phyloP scores from a whole-genome alignment of 2,113 vertebrate species.

The Sylvicapra grimmia region DNA sequence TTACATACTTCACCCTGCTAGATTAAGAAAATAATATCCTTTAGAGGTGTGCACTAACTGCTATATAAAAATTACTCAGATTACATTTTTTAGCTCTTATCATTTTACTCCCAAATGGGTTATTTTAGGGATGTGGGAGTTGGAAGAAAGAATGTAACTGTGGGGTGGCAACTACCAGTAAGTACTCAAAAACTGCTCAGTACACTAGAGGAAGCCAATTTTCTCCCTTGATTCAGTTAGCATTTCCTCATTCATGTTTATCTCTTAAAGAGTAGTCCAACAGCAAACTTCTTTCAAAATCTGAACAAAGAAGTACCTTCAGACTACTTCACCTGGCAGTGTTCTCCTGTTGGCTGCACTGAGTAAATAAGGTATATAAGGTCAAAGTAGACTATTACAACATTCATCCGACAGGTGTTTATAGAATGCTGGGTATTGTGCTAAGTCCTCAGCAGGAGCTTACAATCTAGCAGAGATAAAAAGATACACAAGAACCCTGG shows the following conservation, averaged over 20 bases:
- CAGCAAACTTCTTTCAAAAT: conserved; percentile 59
- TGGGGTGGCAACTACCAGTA: conserved; percentile 12
- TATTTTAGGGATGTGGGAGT: conserved; percentile 15
- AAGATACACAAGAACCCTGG: not conserved
- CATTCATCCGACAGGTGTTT: conserved; percentile 23
- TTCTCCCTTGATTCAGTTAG: conserved; percentile 37
- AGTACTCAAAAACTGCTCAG: conserved; percentile 23
- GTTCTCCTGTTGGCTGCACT: not conserved
- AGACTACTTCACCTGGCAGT: conserved; percentile 34
- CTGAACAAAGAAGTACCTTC: conserved; percentile 61
- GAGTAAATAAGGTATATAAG: conserved; percentile 21
- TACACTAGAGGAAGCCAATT: conserved; percentile 5
- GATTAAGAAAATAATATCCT: conserved; percentile 9
- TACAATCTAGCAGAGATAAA: conserved; percentile 27
- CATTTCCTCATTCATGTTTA: conserved; percentile 63
- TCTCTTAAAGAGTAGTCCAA: conserved; percentile 46
- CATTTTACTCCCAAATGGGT: not conserved
- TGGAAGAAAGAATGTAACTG: conserved; percentile 14
- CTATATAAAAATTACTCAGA: not conserved
- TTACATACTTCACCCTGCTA: not conserved
- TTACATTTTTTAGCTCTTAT: conserved; percentile 15
- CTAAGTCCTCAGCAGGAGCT: not conserved
- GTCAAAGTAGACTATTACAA: conserved; percentile 21
- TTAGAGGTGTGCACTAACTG: not conserved
- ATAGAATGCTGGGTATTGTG: not conserved